Conservation (phyloP, 2,113 vertebrate species). For the Merops nubicus region DNA sequence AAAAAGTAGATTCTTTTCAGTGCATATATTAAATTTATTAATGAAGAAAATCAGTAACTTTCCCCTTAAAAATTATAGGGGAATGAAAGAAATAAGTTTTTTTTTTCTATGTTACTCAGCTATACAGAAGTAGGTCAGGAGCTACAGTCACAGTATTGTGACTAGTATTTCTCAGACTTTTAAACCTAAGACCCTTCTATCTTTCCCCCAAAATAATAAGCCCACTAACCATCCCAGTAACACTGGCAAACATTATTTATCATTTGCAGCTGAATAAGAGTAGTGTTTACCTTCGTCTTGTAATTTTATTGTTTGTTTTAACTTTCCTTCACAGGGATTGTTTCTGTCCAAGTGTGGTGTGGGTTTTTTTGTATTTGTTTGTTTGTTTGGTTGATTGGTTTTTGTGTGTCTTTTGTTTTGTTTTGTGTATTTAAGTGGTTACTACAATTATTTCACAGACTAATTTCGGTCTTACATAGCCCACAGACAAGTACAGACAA, state of each 20-base stretch:
- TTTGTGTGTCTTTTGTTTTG: too few species aligned
- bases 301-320: not conserved
- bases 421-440: too few species aligned
- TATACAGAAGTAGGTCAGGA: not conserved
- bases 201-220: not conserved
- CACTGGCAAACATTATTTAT: not conserved
- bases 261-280: not conserved
- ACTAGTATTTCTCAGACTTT: not conserved
- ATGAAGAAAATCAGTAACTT: not conserved
- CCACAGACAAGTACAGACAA: not conserved
- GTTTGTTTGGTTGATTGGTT: too few species aligned
- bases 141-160: not conserved
- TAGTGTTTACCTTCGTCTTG: not conserved
- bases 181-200: not conserved
- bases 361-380: too few species aligned
- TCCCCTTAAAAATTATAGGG: not conserved
- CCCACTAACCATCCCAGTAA: rapidly evolving
- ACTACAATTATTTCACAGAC: not conserved
- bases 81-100: not conserved
- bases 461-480: not conserved
- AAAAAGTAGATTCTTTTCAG: not conserved
- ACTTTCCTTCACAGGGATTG: not conserved
- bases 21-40: not conserved
- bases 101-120: rapidly evolving
- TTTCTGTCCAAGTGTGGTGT: too few species aligned